Base-by-base conservation (phyloP, 2,888 invertebrate genomes). In the Punctoribates punctum region DNA sequence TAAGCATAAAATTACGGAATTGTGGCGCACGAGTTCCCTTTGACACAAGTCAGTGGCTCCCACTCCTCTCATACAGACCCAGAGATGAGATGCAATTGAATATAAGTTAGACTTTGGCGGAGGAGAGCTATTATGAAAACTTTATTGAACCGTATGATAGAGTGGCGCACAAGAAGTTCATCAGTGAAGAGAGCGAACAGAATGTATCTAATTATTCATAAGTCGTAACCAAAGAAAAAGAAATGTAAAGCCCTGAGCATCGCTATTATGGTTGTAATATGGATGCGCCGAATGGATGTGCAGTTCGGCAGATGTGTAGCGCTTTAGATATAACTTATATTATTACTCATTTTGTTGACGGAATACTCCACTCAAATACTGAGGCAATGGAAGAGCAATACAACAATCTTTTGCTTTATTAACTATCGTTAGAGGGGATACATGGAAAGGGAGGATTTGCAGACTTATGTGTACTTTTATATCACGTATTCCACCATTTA, bases 381-480 rank as follows among this genome's bases (percentile, higher is more conserved):
- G 17, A n/a, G 11, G 62, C 65, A 67, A 8, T 67, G 65, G 65
- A 9, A 29, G 3, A 34, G 62, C 57, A 57, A 62, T 29, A 29
- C 27, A 62, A 29, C 27, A 48, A 72, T 72, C 42, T 72, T 72
- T 72, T 72, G 72, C 72, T 72, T 72, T 72, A 72, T 72, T 72
- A 72, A 72, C 72, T 72, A 72, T 72, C 72, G 72, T 72, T 72
- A 72, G 72, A 72, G 72, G 72, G 48, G 20, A 42, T 42, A 72
- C 72, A 72, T 72, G 72, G 48, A 72, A 72, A 72, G 72, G 72
- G 72, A 72, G 72, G 72, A 72, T 72, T 72, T 72, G 8, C 11
- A 72, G 72, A 72, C 72, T 70, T 72, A 72, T 72, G 46, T 72
- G 72, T 72, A 72, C 46, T 72, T 72, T 72, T 72, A 72, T 72